Conservation (phyloP, 2,888 invertebrate species). For the Perdita meconis region DNA sequence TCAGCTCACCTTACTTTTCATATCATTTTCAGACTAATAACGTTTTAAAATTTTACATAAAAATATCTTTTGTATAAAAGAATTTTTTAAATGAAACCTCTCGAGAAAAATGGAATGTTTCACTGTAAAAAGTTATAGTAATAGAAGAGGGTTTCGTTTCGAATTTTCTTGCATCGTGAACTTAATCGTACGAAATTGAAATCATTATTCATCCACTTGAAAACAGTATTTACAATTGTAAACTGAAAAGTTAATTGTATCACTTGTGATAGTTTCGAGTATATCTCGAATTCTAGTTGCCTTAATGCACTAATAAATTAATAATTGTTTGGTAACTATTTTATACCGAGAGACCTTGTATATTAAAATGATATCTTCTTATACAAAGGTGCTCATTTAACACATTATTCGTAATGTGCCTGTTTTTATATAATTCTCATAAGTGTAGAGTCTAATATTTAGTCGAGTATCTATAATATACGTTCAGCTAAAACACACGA, state of each 20-base stretch:
- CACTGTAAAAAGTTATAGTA: slow-evolving; percentile 17
- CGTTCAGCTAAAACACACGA: slow-evolving; percentile 42
- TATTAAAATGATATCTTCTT: slow-evolving; percentile 66
- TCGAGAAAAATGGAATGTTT: background rate
- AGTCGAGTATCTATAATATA: slow-evolving; percentile 31
- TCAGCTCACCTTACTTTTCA: slow-evolving; percentile 8
- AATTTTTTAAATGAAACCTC: slow-evolving; percentile 54
- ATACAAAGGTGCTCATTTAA: slow-evolving; percentile 66
- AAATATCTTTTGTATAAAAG: slow-evolving; percentile 38
- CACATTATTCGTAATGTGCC: slow-evolving; percentile 64
- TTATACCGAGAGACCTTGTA: slow-evolving; percentile 68
- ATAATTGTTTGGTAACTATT: slow-evolving; percentile 77
- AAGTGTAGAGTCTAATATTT: slow-evolving; percentile 40
- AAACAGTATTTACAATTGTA: slow-evolving; percentile 44
- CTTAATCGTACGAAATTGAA: slow-evolving; percentile 19
- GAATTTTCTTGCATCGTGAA: slow-evolving; percentile 41
- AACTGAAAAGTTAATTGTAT: slow-evolving; percentile 56
- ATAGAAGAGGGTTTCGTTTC: slow-evolving; percentile 50
- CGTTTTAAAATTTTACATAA: slow-evolving; percentile 16
- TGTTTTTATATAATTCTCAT: slow-evolving; percentile 63
- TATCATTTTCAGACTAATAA: slow-evolving; percentile 11
- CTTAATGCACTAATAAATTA: slow-evolving; percentile 78
- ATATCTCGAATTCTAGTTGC: slow-evolving; percentile 77
- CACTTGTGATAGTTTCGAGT: slow-evolving; percentile 76
- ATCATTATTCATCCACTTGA: slow-evolving; percentile 22